phyloP scores from a whole-genome alignment of 2,113 vertebrate genomes.

The Neolamprologus brichardi region DNA sequence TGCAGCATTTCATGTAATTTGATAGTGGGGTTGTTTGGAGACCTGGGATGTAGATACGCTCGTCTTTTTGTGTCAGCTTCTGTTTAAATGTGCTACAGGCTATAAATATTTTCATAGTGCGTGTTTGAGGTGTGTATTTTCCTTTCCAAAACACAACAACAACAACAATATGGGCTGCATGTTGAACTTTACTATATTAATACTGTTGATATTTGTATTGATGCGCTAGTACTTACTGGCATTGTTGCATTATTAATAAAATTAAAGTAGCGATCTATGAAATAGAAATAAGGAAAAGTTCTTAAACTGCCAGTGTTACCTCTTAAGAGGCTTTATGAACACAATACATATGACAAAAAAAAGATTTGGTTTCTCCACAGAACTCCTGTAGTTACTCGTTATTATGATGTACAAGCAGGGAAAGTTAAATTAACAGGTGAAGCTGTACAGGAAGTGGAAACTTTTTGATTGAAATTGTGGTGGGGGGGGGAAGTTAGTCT shows the following conservation, averaged over 20 bases:
- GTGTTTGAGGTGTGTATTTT: neutral
- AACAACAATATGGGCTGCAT: neutral
- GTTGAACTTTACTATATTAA: neutral
- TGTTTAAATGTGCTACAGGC: neutral
- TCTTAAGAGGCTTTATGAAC: neutral
- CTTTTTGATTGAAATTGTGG: neutral
- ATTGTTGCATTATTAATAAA: neutral
- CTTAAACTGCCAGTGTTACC: neutral
- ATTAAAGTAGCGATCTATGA: neutral
- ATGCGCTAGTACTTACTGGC: neutral
- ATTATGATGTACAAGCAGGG: neutral
- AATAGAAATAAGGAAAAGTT: neutral
- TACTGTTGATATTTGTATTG: neutral
- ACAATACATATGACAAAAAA: neutral
- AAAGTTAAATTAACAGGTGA: neutral
- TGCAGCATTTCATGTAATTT: neutral
- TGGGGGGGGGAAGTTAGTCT: neutral
- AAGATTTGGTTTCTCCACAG: neutral
- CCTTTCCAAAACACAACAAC: neutral
- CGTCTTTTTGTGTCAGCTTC: neutral
- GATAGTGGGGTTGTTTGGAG: neutral
- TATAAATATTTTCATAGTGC: neutral
- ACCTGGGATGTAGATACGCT: neutral
- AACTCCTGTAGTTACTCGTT: neutral
- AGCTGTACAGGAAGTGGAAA: neutral